phyloP scores from a whole-genome alignment of 1,140 invertebrate species.

The Leptinotarsa undecemlineata region DNA sequence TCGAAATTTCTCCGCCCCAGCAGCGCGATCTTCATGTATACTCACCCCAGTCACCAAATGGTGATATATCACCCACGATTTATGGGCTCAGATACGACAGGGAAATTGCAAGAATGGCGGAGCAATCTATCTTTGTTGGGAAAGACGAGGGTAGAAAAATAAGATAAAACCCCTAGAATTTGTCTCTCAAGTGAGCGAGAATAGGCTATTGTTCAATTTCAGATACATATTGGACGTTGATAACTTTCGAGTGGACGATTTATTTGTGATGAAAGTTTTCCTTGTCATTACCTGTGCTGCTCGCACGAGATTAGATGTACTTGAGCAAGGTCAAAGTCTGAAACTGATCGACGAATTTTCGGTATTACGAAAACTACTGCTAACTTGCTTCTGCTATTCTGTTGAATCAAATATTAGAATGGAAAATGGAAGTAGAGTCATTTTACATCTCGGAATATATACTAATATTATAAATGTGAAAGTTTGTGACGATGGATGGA shows the following conservation, averaged over 20 bases:
- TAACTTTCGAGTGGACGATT: constrained; percentile 21
- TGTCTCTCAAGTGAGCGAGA: constrained; percentile 54
- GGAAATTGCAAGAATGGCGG: constrained; percentile 61
- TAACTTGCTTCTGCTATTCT: too few species aligned
- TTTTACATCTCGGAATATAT: too few species aligned
- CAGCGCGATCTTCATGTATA: constrained; percentile 38
- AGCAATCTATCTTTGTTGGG: constrained; percentile 57
- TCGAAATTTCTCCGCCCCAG: constrained; percentile 40
- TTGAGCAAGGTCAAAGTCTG: too few species aligned
- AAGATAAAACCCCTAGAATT: constrained; percentile 56
- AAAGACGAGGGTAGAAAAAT: constrained; percentile 54
- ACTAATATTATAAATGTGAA: too few species aligned
- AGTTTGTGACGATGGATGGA: too few species aligned
- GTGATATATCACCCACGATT: constrained; percentile 58
- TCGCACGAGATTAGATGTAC: too few species aligned
- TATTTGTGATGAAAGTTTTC: constrained; percentile 15
- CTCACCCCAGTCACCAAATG: constrained; percentile 51
- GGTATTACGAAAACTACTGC: too few species aligned
- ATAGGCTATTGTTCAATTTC: constrained; percentile 52
- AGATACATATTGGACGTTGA: constrained; percentile 43
- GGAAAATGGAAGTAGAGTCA: too few species aligned
- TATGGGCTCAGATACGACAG: constrained; percentile 60
- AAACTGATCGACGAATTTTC: too few species aligned
- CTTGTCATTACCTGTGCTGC: neutral
- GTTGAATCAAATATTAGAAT: too few species aligned